Percentiles rank a stretch among this genome's conserved stretches.
Evolutionary conservation across 2,888 invertebrate genomes (phyloP).

Genomic region (Tenthredo mesomela): DNA sequence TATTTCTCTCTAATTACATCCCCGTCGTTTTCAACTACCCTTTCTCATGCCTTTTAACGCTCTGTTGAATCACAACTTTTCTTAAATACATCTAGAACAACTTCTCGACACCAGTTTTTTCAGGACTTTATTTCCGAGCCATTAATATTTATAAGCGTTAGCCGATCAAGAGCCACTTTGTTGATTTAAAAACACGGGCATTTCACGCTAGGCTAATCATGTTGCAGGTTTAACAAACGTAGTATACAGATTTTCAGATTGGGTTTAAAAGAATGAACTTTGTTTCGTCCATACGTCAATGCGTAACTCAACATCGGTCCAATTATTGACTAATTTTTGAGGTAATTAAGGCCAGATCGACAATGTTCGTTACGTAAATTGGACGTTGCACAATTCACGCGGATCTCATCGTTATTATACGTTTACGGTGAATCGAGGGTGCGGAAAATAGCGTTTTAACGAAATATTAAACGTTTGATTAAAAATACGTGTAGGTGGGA

Average conservation of each 20-base stretch:
- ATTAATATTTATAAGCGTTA: neutral
- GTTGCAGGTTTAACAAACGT: neutral
- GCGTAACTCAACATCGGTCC: neutral
- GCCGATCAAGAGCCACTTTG: neutral
- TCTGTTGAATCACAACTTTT: neutral
- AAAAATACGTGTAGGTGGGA: neutral
- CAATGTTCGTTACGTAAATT: constrained; percentile 37
- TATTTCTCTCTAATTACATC: neutral
- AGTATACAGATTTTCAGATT: neutral
- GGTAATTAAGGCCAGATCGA: constrained; percentile 27
- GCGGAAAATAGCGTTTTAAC: neutral
- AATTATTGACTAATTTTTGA: constrained; percentile 2
- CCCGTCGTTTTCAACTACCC: neutral
- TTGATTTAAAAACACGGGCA: neutral
- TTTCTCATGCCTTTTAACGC: constrained; percentile 4
- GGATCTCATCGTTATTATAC: neutral
- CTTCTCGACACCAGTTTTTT: neutral
- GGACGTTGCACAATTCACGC: constrained; percentile 29
- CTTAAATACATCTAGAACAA: neutral
- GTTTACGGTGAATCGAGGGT: neutral
- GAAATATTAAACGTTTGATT: neutral
- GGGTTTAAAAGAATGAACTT: neutral
- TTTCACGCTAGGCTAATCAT: neutral
- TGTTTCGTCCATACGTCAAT: neutral
- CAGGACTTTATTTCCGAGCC: neutral